A percentile compares a stretch with the other conserved stretches of the same genome.
These are phyloP conservation scores for Heliconius hewitsoni DNA, from an alignment of 1,140 invertebrate genomes.

Conservation along the genomic window DNA sequence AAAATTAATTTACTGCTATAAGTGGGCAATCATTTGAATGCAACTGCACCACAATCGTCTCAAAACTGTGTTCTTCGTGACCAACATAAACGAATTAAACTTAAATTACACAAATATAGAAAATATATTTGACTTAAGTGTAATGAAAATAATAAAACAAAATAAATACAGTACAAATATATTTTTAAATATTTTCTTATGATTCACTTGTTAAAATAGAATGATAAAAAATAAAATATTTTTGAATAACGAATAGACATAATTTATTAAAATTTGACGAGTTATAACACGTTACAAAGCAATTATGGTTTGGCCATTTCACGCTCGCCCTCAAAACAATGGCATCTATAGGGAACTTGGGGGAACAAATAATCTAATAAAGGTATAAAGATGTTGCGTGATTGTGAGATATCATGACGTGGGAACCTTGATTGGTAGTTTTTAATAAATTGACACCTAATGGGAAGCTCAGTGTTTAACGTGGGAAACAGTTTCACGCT, in stretches of 20 bases:
- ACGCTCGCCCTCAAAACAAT: slow-evolving; percentile 76
- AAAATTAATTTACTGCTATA: no score
- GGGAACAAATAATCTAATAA: slow-evolving; percentile 66
- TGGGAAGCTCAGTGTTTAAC: slow-evolving; percentile 48
- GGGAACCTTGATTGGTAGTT: slow-evolving; percentile 74
- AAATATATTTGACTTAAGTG: no score
- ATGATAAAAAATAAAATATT: no score
- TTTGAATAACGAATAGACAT: not conserved
- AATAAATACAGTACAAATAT: no score
- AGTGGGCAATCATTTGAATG: no score
- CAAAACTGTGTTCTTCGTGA: no score
- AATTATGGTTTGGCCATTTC: slow-evolving; percentile 68
- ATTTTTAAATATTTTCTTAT: no score
- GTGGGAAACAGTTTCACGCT: slow-evolving; percentile 55
- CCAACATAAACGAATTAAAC: no score
- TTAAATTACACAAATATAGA: no score
- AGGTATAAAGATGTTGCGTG: slow-evolving; percentile 79
- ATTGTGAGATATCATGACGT: slow-evolving; percentile 76
- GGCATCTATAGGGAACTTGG: slow-evolving; percentile 40
- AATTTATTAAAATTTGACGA: slow-evolving; percentile 41
- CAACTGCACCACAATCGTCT: no score
- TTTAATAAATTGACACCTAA: slow-evolving; percentile 72
- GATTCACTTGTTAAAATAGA: no score
- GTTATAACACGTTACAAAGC: slow-evolving; percentile 52
- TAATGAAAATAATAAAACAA: no score